phyloP scores from a whole-genome alignment of 2,113 vertebrate genomes.

The mouse (Mus musculus) region GRCm39 chr1:194309001-194309500 shows the following conservation, averaged over 20 bases:
- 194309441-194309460: background rate
- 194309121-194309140: background rate
- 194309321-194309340: background rate
- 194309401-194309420: too few relatives aligned
- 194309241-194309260: background rate
- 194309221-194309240: background rate
- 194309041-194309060: background rate
- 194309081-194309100: background rate
- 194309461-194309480: background rate
- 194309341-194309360: background rate
- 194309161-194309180: background rate
- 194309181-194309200: too few relatives aligned
- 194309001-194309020: background rate
- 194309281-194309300: background rate
- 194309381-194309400: background rate
- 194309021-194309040: background rate
- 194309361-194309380: background rate
- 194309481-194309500: background rate
- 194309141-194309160: background rate
- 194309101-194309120: background rate
- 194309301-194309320: background rate
- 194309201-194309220: background rate
- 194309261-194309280: background rate
- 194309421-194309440: too few relatives aligned
- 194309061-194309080: background rate